Evolutionary conservation across 2,888 invertebrate genomes (phyloP).

Genomic region (Blastobasis adustella): DNA sequence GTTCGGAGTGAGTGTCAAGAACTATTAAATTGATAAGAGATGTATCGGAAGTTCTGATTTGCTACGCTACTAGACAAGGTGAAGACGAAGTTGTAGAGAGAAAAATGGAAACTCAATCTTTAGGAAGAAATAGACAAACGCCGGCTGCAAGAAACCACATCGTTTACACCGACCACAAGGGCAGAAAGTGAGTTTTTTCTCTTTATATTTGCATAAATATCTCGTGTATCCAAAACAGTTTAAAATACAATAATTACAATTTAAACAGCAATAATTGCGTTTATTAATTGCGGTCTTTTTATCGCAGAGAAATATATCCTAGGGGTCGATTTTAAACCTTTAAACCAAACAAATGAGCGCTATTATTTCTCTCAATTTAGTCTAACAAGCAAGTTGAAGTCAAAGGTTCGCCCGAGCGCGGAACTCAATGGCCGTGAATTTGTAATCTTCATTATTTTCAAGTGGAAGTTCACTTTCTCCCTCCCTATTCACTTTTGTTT

Average conservation of each 20-base stretch:
- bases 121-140: constrained; percentile 45
- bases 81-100: not conserved
- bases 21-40: too few species aligned
- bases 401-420: constrained; percentile 68
- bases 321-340: constrained; percentile 45
- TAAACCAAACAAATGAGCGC: constrained; percentile 70
- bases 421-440: constrained; percentile 72
- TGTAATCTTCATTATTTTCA: constrained; percentile 73
- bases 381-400: constrained; percentile 68
- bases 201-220: not conserved
- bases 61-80: too few species aligned
- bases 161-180: constrained; percentile 70
- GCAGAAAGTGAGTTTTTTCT: constrained; percentile 61
- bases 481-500: constrained; percentile 45
- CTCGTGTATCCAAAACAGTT: too few species aligned
- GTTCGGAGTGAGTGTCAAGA: too few species aligned
- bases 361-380: constrained; percentile 74
- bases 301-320: constrained; percentile 45
- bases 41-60: too few species aligned
- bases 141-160: constrained; percentile 67
- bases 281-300: constrained; percentile 8
- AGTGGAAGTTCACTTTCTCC: constrained; percentile 54
- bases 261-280: too few species aligned
- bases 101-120: constrained; percentile 52
- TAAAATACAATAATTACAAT: too few species aligned